Evolutionary conservation across 30 jellyfish, hydroid and myxozoan genomes (phyloP).

Genomic region (Hydra vulgaris): DNA sequence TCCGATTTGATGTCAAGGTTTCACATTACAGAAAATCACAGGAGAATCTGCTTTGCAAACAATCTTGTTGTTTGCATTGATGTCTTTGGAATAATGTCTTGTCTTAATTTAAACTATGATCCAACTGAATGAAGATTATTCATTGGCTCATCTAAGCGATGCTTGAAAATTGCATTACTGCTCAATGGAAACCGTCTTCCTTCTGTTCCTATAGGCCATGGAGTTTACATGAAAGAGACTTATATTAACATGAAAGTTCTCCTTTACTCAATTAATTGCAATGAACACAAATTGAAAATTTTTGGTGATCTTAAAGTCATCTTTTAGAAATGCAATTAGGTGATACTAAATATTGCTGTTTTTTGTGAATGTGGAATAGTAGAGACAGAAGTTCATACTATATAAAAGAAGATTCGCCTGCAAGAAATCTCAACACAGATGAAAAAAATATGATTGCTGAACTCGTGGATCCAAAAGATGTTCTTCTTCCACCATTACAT

Average conservation of each 20-base stretch:
- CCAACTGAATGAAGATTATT: not conserved
- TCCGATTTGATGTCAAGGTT: not conserved
- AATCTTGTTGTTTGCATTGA: not conserved
- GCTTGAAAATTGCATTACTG: not conserved
- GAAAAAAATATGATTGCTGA: not conserved
- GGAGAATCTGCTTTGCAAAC: not conserved
- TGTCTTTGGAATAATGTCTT: not conserved
- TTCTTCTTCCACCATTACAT: not conserved
- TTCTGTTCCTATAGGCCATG: not conserved
- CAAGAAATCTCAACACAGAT: not conserved
- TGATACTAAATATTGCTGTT: not conserved
- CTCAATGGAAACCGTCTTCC: not conserved
- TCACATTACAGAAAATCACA: not conserved
- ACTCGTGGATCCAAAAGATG: not conserved
- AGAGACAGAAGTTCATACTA: not conserved
- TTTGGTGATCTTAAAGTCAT: not conserved
- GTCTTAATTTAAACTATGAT: not conserved
- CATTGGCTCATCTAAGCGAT: not conserved
- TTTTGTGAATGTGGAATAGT: not conserved
- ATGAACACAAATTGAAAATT: not conserved
- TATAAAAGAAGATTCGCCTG: not conserved
- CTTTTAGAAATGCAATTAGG: not conserved
- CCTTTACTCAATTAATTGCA: not conserved
- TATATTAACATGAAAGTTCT: not conserved
- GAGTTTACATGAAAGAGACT: not conserved